Base-by-base conservation (phyloP, 2,797 vertebrate genomes). In the Chloroceryle inda region DNA sequence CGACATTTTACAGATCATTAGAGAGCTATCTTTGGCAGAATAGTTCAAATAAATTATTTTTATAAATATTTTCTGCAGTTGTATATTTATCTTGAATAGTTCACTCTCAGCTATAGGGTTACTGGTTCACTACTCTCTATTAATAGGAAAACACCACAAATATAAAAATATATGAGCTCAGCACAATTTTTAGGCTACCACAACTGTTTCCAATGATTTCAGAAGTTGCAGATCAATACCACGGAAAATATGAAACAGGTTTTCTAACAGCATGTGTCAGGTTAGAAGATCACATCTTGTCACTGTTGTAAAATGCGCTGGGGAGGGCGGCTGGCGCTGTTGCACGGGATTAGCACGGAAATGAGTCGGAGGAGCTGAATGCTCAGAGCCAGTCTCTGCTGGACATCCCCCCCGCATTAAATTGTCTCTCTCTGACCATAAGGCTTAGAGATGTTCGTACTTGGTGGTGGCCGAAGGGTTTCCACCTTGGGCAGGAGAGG, bases 21-120 rank as follows among this genome's bases (percentile, higher is more conserved):
- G 94, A 96, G 92, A 97, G 40, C 94, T 96, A 94, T 98, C 97
- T 98, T 98, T 98, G 98, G 97, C 98, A 97, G 96, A 96, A 97
- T 88, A 96, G 88, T 97, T 96, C 89, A 90, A 96, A 95, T 94
- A 96, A 95, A 93, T 94, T 66, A 77, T 96, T 93, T 96, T 94
- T 94, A 96, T 95, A 97, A 97, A 92, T 67, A 96, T 77, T 94
- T 91, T 96, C 89, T 89, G 64, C 74, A 94, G 82, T 95, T 20
- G 18, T 71, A 85, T 89, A 93, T 95, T 90, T 93, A 89, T 75
- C 89, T 58, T 73, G 82, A 88, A 93, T 91, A 94, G 89, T 96
- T 97, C 91, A 81, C 89, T 96, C 93, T 96, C 84, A 92, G 92
- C 88, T 96, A 67, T 79, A 88, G 89, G 89, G 74, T 89, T 80